Evolutionary conservation across 2,888 invertebrate species (phyloP).

Genomic region (Acanthacorydalis orientalis): DNA sequence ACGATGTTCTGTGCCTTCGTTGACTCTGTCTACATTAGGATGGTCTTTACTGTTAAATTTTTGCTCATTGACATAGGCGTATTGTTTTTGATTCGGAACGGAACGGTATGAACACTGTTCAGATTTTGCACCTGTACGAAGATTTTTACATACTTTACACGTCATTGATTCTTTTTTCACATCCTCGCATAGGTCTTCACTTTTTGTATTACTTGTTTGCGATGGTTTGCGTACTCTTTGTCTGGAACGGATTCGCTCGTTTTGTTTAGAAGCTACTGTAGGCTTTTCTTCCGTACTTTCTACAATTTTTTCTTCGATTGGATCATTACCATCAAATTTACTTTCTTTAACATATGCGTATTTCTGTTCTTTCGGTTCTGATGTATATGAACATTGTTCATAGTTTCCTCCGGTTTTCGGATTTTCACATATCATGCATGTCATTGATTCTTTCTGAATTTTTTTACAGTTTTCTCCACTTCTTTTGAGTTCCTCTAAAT

Average conservation of each 20-base stretch:
- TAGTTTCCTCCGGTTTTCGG: constrained; percentile 57
- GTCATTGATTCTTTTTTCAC: constrained; percentile 45
- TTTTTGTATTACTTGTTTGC: constrained; percentile 2
- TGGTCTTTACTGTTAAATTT: constrained; percentile 31
- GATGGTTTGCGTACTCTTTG: constrained; percentile 2
- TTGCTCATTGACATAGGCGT: constrained; percentile 45
- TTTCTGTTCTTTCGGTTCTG: constrained; percentile 52
- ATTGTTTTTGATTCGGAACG: constrained; percentile 52
- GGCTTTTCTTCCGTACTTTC: constrained; percentile 23
- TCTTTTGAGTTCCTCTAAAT: constrained; percentile 41
- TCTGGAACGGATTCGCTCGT: constrained; percentile 4
- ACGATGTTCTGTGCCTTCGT: constrained; percentile 5
- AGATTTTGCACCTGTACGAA: constrained; percentile 55
- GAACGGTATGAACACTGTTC: constrained; percentile 68
- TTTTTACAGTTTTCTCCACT: constrained; percentile 47
- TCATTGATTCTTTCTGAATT: constrained; percentile 44
- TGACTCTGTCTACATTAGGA: constrained; percentile 8
- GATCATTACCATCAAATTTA: constrained; percentile 41
- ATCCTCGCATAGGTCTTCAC: constrained; percentile 32
- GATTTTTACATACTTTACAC: constrained; percentile 57
- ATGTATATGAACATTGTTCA: constrained; percentile 65
- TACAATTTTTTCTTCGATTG: constrained; percentile 27
- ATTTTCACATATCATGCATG: constrained; percentile 57
- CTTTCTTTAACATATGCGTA: constrained; percentile 49
- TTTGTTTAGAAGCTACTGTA: not conserved